These are phyloP conservation scores for Chironomus tepperi DNA, from an alignment of 1,140 invertebrate genomes.

Conservation along the genomic window DNA sequence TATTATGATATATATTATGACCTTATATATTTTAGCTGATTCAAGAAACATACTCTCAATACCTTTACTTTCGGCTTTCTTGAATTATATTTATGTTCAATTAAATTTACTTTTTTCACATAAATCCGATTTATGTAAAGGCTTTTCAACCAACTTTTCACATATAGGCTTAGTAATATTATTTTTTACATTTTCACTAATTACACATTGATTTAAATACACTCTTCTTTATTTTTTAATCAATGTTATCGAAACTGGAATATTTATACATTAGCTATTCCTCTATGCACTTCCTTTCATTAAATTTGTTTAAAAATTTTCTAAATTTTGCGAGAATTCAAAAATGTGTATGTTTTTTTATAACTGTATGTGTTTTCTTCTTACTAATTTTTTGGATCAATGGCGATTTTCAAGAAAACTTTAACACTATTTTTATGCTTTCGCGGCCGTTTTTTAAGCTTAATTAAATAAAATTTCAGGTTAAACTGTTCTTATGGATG, in stretches of 20 bases:
- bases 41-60: neutral
- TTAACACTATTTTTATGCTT: neutral
- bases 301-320: neutral
- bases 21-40: slow-evolving; percentile 7
- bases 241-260: too few species aligned
- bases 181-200: too few species aligned
- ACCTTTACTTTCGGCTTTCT: too few species aligned
- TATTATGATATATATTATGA: neutral
- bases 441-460: neutral
- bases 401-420: slow-evolving; percentile 14
- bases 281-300: too few species aligned
- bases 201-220: too few species aligned
- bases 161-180: too few species aligned
- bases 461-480: neutral
- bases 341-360: slow-evolving; percentile 16
- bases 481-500: neutral
- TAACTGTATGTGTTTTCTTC: slow-evolving; percentile 18
- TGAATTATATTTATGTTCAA: too few species aligned
- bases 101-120: too few species aligned
- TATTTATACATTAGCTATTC: too few species aligned
- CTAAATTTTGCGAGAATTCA: slow-evolving; percentile 16
- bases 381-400: slow-evolving; percentile 9
- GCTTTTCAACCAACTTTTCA: too few species aligned
- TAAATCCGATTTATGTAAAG: too few species aligned
- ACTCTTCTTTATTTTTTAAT: too few species aligned